These are phyloP conservation scores for Dendrolimus houi DNA, from an alignment of 2,888 invertebrate genomes.

Conservation along the genomic window DNA sequence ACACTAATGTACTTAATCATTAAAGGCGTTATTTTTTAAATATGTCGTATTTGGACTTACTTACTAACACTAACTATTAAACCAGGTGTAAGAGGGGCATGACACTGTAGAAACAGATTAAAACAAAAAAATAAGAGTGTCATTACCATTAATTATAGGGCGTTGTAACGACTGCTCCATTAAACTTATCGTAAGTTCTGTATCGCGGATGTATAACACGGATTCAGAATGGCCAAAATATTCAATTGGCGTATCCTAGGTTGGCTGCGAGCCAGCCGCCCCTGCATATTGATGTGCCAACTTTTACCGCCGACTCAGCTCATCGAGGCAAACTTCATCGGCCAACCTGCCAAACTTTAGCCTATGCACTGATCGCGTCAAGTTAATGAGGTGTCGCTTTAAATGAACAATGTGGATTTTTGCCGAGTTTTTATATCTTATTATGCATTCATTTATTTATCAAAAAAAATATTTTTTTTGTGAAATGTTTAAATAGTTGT, in stretches of 20 bases:
- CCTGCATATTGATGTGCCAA: slow-evolving; percentile 66
- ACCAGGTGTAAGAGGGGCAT: no score
- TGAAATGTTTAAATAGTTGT: no score
- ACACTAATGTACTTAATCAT: no score
- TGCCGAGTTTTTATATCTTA: no score
- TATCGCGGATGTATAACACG: slow-evolving; percentile 44
- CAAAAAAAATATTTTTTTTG: no score
- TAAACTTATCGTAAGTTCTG: slow-evolving; percentile 53
- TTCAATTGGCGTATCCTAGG: slow-evolving; percentile 67
- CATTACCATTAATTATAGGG: slow-evolving; percentile 18
- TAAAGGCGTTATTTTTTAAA: no score
- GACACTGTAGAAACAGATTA: neutral
- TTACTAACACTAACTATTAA: no score
- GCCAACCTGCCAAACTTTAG: slow-evolving; percentile 52
- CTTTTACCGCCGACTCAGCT: slow-evolving; percentile 56
- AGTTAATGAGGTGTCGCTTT: slow-evolving; percentile 42
- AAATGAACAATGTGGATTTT: slow-evolving; percentile 15
- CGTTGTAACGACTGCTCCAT: slow-evolving; percentile 42
- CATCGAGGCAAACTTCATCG: slow-evolving; percentile 44
- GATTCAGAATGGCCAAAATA: slow-evolving; percentile 51
- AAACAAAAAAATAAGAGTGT: slow-evolving; percentile 8
- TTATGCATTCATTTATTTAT: no score
- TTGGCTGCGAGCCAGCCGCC: slow-evolving; percentile 57
- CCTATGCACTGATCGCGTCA: slow-evolving; percentile 35
- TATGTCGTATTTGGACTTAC: no score